A percentile compares a stretch with the other conserved stretches of the same genome.
Evolutionary conservation across 2,797 vertebrate species (phyloP).

Genomic region (Periparus ater): DNA sequence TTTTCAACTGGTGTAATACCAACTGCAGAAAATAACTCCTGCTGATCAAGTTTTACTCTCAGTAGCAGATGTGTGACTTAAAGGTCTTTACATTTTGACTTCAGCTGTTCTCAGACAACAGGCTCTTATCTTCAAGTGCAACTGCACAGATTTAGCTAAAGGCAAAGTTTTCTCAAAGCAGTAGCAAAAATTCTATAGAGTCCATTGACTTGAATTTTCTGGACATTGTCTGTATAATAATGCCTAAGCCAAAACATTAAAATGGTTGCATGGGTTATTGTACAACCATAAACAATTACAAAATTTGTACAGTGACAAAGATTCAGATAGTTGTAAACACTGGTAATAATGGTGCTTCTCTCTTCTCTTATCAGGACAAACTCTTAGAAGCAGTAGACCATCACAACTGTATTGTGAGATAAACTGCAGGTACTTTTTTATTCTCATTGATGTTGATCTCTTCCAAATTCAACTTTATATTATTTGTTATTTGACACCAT

Average conservation of each 20-base stretch:
- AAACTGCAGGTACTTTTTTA: not conserved
- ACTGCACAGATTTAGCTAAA: not conserved
- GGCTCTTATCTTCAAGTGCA: not conserved
- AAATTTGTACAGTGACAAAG: not conserved
- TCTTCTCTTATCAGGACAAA: not conserved
- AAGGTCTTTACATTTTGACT: slow-evolving; percentile 9
- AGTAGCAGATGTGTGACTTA: not conserved
- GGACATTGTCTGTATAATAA: not conserved
- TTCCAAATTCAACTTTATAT: not conserved
- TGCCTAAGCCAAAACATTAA: not conserved
- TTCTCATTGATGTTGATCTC: not conserved
- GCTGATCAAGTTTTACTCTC: not conserved
- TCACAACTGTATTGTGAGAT: not conserved
- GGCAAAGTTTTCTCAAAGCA: not conserved
- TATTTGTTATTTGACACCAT: not conserved
- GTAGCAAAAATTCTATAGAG: not conserved
- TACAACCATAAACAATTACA: not conserved
- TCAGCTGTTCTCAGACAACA: slow-evolving; percentile 29
- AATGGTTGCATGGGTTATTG: not conserved
- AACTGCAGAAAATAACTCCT: slow-evolving; percentile 12
- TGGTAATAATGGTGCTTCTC: not conserved
- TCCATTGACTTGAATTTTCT: not conserved
- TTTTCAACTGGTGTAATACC: not conserved
- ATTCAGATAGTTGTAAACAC: not conserved
- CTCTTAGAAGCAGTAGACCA: not conserved